Evolutionary conservation across 2,797 vertebrate genomes (phyloP).

Genomic region (Eremophila alpestris): DNA sequence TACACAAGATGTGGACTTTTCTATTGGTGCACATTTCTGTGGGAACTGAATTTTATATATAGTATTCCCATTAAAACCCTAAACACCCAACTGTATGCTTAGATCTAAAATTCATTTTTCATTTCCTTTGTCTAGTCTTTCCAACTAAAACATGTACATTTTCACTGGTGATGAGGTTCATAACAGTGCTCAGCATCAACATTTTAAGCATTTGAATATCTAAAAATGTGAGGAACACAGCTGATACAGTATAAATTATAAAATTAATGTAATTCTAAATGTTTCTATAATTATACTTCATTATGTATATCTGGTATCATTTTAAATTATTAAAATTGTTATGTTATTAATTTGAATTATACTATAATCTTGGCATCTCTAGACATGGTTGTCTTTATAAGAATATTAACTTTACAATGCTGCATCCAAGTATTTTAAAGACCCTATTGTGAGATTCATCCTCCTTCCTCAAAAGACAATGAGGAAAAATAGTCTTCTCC

Average conservation of each 20-base stretch:
- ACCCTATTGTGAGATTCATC: not conserved
- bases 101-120: not conserved
- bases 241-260: not conserved
- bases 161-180: not conserved
- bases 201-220: not conserved
- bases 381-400: not conserved
- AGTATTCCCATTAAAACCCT: not conserved
- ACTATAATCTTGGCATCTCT: not conserved
- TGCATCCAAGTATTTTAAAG: not conserved
- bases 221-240: not conserved
- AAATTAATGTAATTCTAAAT: not conserved
- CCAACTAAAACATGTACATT: not conserved
- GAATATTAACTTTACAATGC: not conserved
- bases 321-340: not conserved
- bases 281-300: not conserved
- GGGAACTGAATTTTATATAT: not conserved
- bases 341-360: not conserved
- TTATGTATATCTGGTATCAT: too few relatives aligned
- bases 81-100: not conserved
- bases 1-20: not conserved
- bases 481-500: not conserved
- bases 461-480: not conserved
- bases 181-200: not conserved
- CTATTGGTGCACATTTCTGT: not conserved
- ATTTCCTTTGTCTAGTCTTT: not conserved